phyloP scores from a whole-genome alignment of 2,888 invertebrate genomes.

The Leptogaster cylindrica region DNA sequence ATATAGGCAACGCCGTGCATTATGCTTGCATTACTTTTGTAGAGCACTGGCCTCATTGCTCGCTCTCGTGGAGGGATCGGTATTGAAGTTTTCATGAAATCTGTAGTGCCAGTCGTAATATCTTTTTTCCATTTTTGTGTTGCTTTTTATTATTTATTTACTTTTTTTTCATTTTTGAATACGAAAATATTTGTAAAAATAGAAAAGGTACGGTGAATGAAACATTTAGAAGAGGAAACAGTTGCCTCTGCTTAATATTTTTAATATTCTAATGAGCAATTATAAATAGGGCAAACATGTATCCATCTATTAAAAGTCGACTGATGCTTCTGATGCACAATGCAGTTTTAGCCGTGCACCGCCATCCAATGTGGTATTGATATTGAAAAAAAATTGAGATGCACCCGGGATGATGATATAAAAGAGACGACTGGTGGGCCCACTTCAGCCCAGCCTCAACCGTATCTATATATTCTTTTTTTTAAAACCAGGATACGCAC shows the following conservation, averaged over 20 bases:
- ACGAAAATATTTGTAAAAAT: conserved; percentile 20
- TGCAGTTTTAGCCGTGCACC: neutral
- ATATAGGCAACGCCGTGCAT: conserved; percentile 34
- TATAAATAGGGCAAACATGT: conserved; percentile 30
- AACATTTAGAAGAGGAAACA: conserved; percentile 6
- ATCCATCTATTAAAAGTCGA: conserved; percentile 21
- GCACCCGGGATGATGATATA: no score
- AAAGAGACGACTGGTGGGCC: conserved; percentile 2
- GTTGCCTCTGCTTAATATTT: conserved; percentile 5
- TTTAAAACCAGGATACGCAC: conserved; percentile 2
- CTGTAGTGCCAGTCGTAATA: conserved; percentile 33
- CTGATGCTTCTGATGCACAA: conserved; percentile 14
- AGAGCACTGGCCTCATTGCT: conserved; percentile 40
- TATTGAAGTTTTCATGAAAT: conserved; percentile 34
- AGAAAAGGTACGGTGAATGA: conserved; percentile 13
- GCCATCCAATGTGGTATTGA: conserved; percentile 2
- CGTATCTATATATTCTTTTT: no score
- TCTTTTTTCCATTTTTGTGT: no score
- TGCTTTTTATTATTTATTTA: no score
- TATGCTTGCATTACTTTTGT: conserved; percentile 37
- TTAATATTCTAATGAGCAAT: conserved; percentile 35
- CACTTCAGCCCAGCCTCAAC: conserved; percentile 3
- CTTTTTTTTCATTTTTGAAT: no score
- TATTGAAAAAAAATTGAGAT: no score
- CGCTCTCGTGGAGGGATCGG: conserved; percentile 25